Conservation (phyloP, 2,888 invertebrate genomes). For the Hanleya hanleyi region DNA sequence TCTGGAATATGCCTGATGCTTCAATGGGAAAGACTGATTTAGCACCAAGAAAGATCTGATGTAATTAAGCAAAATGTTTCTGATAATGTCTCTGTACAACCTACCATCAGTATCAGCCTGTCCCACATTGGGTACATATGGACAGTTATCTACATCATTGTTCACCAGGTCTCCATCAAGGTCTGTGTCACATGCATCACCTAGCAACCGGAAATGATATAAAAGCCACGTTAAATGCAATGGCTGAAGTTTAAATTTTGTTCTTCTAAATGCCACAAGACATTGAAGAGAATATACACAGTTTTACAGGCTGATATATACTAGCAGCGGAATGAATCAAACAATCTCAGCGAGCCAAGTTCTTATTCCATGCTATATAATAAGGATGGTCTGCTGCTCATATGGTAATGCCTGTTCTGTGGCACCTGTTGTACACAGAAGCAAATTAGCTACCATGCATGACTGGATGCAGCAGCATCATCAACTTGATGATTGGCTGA, state of each 20-base stretch:
- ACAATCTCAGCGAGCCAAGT: too few species aligned
- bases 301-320: too few species aligned
- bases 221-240: background rate
- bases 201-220: constrained; percentile 39
- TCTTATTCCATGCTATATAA: too few species aligned
- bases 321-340: too few species aligned
- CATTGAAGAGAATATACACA: too few species aligned
- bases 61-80: background rate
- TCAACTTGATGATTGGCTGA: too few species aligned
- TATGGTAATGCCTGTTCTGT: too few species aligned
- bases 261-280: too few species aligned
- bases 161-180: constrained; percentile 83
- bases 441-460: too few species aligned
- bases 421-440: too few species aligned
- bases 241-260: background rate
- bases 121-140: constrained; percentile 86
- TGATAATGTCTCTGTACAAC: constrained; percentile 35
- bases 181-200: constrained; percentile 75
- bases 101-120: constrained; percentile 89
- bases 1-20: background rate
- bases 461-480: too few species aligned
- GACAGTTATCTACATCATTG: constrained; percentile 92
- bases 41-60: background rate
- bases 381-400: too few species aligned
- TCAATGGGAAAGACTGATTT: background rate